Evolutionary conservation across 2,888 invertebrate species (phyloP).

Genomic region (Hirtodrosophila alboralis): DNA sequence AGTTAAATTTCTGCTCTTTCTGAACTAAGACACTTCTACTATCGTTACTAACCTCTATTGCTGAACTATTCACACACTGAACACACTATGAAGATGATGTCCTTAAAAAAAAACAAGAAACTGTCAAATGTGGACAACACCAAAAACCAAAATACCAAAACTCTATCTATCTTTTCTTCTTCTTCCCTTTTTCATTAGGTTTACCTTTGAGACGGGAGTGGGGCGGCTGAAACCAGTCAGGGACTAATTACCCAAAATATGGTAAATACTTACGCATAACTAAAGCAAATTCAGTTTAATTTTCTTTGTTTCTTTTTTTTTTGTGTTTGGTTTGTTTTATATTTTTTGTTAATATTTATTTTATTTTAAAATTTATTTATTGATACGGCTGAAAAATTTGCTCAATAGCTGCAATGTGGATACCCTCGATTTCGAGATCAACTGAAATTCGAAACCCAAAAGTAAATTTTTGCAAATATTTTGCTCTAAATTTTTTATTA

Average conservation of each 20-base stretch:
- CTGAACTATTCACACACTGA: conserved; percentile 22
- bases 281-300: conserved; percentile 62
- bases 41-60: conserved; percentile 51
- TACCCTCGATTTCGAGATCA: conserved; percentile 65
- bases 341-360: conserved; percentile 19
- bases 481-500: conserved; percentile 26
- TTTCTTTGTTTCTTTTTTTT: conserved; percentile 25
- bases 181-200: conserved; percentile 84
- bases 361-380: conserved; percentile 34
- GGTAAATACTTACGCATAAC: conserved; percentile 83
- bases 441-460: conserved; percentile 68
- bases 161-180: conserved; percentile 82
- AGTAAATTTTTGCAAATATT: conserved; percentile 55
- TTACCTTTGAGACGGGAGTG: conserved; percentile 85
- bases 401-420: conserved; percentile 73
- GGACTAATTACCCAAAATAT: conserved; percentile 85
- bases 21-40: conserved; percentile 20
- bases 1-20: conserved; percentile 33
- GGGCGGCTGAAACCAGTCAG: conserved; percentile 85
- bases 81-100: conserved; percentile 12
- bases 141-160: conserved; percentile 56
- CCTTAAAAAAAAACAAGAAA: conserved; percentile 15
- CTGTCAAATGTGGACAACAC: conserved; percentile 49
- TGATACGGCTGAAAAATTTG: conserved; percentile 48
- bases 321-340: conserved; percentile 15